phyloP scores from a whole-genome alignment of 2,888 invertebrate genomes.

The Lamproptera curius region DNA sequence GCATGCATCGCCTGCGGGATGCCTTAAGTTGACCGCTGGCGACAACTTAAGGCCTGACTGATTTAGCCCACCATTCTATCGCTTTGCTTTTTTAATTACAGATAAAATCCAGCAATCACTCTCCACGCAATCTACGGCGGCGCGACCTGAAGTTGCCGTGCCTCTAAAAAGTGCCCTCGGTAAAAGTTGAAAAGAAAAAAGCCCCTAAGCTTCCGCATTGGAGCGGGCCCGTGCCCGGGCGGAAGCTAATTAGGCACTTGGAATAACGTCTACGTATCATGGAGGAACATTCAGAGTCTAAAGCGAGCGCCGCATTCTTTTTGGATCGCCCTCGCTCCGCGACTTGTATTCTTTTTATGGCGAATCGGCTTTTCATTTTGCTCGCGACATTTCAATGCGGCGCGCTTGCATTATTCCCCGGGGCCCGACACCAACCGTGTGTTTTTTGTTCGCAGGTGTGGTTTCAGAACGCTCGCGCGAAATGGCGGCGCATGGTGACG shows the following conservation, averaged over 20 bases:
- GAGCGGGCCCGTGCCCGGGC: conserved; percentile 25
- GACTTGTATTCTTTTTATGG: conserved; percentile 41
- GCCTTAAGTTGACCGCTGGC: background rate
- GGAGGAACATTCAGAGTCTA: conserved; percentile 32
- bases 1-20: conserved; percentile 23
- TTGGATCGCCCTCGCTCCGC: conserved; percentile 34
- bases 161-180: background rate
- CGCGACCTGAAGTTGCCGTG: too few species aligned
- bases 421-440: conserved; percentile 38
- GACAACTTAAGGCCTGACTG: conserved; percentile 26
- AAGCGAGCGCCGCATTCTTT: conserved; percentile 27
- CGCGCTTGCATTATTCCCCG: conserved; percentile 37
- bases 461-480: conserved; percentile 97
- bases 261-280: conserved; percentile 28
- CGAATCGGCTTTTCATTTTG: conserved; percentile 43
- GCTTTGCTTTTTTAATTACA: conserved; percentile 54
- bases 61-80: conserved; percentile 39
- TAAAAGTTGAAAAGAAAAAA: conserved; percentile 33
- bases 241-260: conserved; percentile 34
- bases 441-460: conserved; percentile 86
- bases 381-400: conserved; percentile 40
- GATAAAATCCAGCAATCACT: conserved; percentile 62
- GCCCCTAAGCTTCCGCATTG: conserved; percentile 41
- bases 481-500: conserved; percentile 93
- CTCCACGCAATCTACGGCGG: too few species aligned